Conservation (phyloP, 2,888 invertebrate species). For the Crematogaster levior region DNA sequence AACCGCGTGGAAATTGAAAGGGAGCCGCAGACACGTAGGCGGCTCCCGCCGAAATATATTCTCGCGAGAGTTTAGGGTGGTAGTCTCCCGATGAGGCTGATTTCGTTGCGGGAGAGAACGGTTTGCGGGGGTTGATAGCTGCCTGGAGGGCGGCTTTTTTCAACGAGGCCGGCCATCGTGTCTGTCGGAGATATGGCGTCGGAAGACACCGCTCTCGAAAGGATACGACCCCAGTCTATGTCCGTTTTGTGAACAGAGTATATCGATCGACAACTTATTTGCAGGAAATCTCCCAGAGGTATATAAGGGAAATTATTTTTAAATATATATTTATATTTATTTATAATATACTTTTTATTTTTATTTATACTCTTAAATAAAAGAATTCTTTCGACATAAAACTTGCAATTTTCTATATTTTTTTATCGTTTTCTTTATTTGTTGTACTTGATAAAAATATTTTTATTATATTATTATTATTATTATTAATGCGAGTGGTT, state of each 20-base stretch:
- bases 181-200: conserved; percentile 82
- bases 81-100: conserved; percentile 68
- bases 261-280: conserved; percentile 25
- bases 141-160: conserved; percentile 82
- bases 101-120: conserved; percentile 72
- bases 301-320: not conserved
- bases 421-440: conserved; percentile 16
- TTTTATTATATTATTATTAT: conserved; percentile 17
- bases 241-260: conserved; percentile 1
- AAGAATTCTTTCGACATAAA: not conserved
- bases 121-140: conserved; percentile 76
- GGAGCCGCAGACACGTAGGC: conserved; percentile 63
- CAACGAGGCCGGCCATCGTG: conserved; percentile 82
- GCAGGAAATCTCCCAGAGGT: not conserved
- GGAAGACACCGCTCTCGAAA: conserved; percentile 64
- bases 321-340: not conserved
- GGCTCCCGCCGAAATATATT: conserved; percentile 79
- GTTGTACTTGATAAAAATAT: conserved; percentile 9
- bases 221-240: not conserved
- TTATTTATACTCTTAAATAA: not conserved
- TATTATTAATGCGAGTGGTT: conserved; percentile 28
- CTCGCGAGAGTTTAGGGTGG: conserved; percentile 78
- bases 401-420: not conserved
- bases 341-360: conserved; percentile 2
- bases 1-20: conserved; percentile 72